Percentiles rank a stretch among this genome's conserved stretches.
These are phyloP conservation scores for Lagopus muta DNA, from an alignment of 2,113 vertebrate species.

Conservation along the genomic window DNA sequence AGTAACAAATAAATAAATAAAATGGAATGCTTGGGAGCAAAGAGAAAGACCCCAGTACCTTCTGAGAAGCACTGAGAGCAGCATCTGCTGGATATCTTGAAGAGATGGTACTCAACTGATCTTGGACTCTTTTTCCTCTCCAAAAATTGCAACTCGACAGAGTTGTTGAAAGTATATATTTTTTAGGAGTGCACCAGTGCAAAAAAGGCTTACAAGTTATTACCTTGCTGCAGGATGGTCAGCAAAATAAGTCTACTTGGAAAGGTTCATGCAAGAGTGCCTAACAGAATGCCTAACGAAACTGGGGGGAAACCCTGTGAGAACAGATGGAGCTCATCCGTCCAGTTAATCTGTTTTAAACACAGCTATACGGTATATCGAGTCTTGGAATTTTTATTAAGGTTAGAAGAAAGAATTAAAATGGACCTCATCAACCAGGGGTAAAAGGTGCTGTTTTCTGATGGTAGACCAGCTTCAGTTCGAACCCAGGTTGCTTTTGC, in stretches of 20 bases:
- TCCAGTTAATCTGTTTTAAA: conserved; percentile 29
- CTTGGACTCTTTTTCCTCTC: background rate
- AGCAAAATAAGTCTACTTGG: background rate
- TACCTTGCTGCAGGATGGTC: background rate
- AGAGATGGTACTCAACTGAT: background rate
- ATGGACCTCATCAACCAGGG: background rate
- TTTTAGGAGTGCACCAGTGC: background rate
- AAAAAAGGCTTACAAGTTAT: background rate
- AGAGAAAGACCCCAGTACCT: background rate
- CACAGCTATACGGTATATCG: conserved; percentile 3
- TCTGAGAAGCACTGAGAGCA: background rate
- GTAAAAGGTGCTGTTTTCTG: background rate
- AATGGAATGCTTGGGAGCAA: background rate
- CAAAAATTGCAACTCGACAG: background rate
- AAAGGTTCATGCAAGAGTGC: background rate
- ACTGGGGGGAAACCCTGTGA: background rate
- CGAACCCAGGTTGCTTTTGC: background rate
- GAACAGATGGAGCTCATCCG: background rate
- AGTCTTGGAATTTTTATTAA: conserved; percentile 5
- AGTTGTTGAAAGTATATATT: background rate
- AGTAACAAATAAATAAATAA: background rate
- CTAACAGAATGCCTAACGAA: background rate
- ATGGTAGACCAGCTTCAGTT: background rate
- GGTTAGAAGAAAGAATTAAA: conserved; percentile 14
- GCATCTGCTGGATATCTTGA: background rate